phyloP scores from a whole-genome alignment of 2,888 invertebrate genomes.

The Mayetiola destructor region DNA sequence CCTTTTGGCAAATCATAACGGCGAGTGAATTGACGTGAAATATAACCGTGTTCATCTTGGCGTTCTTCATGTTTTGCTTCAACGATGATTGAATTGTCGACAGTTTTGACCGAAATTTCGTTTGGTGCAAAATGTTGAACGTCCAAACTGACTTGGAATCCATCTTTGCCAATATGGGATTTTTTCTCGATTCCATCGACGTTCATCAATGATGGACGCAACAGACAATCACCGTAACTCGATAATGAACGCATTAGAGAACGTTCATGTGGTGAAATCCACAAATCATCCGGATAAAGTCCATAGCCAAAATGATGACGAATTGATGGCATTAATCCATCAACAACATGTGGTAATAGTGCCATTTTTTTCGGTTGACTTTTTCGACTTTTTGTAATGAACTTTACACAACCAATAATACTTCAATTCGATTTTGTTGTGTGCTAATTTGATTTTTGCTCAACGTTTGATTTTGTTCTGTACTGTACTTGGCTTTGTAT shows the following conservation, averaged over 20 bases:
- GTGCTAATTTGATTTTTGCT: neutral
- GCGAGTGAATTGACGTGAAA: constrained; percentile 66
- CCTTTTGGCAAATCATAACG: constrained; percentile 52
- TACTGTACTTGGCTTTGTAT: neutral
- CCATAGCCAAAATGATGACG: constrained; percentile 29
- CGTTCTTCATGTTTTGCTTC: constrained; percentile 60
- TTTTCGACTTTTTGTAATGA: neutral
- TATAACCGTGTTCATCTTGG: constrained; percentile 55
- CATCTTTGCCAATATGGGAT: constrained; percentile 43
- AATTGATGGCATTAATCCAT: constrained; percentile 25
- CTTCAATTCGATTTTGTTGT: neutral
- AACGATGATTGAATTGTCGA: constrained; percentile 45
- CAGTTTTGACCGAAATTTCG: constrained; percentile 54
- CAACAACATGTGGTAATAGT: constrained; percentile 26
- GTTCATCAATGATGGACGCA: neutral
- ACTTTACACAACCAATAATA: neutral
- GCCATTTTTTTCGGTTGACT: constrained; percentile 18
- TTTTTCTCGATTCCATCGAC: neutral
- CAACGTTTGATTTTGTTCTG: neutral
- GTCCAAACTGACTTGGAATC: constrained; percentile 52
- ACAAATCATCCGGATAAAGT: constrained; percentile 27
- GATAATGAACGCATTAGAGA: neutral
- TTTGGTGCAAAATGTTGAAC: constrained; percentile 29
- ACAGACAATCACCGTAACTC: neutral
- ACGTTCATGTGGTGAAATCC: neutral